Evolutionary conservation across 2,888 invertebrate species (phyloP), one percentile per base, ranked within the genome.

Genomic region (Dione juno): DNA sequence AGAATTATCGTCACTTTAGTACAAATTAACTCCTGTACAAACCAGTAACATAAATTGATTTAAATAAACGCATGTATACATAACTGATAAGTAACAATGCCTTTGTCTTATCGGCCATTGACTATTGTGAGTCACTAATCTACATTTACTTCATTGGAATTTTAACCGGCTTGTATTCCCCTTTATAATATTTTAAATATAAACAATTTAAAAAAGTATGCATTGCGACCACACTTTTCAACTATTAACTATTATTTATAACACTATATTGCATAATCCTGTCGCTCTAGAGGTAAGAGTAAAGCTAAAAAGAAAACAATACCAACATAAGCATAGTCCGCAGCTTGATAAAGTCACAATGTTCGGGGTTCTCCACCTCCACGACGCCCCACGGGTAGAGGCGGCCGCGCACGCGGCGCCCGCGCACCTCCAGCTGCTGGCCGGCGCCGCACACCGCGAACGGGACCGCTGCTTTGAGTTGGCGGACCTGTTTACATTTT

Each of bases 401-500:
- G 1, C 99, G 95, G 37, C 99, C 99, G 70, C 99, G 95, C 73
- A 99, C 98, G 88, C 98, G 97, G 67, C 97, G 95, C 57, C 98
- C 98, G 83, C 97, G 96, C 35, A 98, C 98, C 90, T 99, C 99
- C 76, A 99, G 94, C 84, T 97, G 98, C 71, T 98, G 97, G 2
- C 99, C 99, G 66, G 98, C 97, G 72, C 99, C 99, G 87, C 99
- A 98, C n/a, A 99, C 99, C 53, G 99, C 99, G 93, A 99, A 99
- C 71, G 99, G 99, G 43, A 99, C 98, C 9, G 99, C 98, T 85
- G 96, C 97, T 89, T 98, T 98, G 78, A 98, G 88, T 83, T 98
- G 98, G 76, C 97, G 96, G 13, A 98, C 97, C 95, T 95, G 78
- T 9, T 41, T 9, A 28, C n/a, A 28, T 28, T 28, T 28, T 28